A percentile compares a stretch with the other conserved stretches of the same genome.
phyloP scores from a whole-genome alignment of 2,888 invertebrate species.

The Ellobium chinense region DNA sequence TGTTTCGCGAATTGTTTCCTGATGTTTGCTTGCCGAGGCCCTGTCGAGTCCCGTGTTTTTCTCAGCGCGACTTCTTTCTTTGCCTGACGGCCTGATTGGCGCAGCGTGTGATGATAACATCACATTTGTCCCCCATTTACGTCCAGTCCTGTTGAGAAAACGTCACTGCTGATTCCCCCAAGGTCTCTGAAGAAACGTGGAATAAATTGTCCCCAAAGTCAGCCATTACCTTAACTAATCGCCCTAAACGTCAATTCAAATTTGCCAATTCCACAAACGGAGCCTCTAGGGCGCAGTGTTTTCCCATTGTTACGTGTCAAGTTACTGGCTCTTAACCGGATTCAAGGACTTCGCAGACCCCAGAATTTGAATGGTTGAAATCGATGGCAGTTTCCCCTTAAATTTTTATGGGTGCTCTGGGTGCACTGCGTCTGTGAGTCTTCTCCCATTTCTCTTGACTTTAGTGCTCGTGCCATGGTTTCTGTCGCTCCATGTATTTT shows the following conservation, averaged over 20 bases:
- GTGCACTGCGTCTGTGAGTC: no score
- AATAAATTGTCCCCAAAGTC: conserved; percentile 24
- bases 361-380: background rate
- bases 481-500: no score
- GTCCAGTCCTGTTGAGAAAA: conserved; percentile 25
- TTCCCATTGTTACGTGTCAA: conserved; percentile 10
- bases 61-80: conserved; percentile 28
- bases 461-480: no score
- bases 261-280: conserved; percentile 32
- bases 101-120: conserved; percentile 36
- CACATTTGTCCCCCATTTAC: conserved; percentile 34
- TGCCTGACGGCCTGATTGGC: conserved; percentile 18
- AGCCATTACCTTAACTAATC: conserved; percentile 33
- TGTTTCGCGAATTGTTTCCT: background rate
- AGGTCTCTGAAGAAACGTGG: conserved; percentile 8
- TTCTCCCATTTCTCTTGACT: no score
- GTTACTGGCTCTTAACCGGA: background rate
- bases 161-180: conserved; percentile 23
- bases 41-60: conserved; percentile 23
- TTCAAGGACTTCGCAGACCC: background rate
- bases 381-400: background rate
- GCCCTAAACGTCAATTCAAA: conserved; percentile 29
- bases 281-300: background rate
- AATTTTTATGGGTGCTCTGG: no score
- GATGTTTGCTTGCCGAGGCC: conserved; percentile 2